Percentiles rank a stretch among this genome's conserved stretches.
Conservation (phyloP, 2,797 vertebrate genomes). For the Tolypeutes matacus region DNA sequence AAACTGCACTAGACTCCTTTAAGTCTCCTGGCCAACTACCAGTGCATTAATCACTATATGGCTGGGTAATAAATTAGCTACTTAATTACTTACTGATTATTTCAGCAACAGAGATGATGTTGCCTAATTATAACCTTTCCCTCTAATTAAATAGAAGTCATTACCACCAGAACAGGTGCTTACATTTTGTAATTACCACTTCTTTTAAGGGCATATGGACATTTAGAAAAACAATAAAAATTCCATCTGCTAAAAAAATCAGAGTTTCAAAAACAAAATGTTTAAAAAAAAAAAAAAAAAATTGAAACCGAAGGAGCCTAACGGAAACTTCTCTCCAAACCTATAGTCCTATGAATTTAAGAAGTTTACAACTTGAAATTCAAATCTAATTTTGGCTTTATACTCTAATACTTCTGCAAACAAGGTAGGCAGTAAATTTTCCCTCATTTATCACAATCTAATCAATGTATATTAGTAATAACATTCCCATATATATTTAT, state of each 20-base stretch:
- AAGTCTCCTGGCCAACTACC: conserved; percentile 32
- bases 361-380: not conserved
- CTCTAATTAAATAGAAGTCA: conserved; percentile 67
- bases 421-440: not conserved
- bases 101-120: conserved; percentile 67
- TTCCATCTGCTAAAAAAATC: conserved; percentile 82
- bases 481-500: not conserved
- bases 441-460: not conserved
- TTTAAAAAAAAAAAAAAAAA: conserved; percentile 60
- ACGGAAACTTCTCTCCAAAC: conserved; percentile 8
- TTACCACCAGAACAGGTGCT: conserved; percentile 85
- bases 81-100: conserved; percentile 87
- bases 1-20: not conserved
- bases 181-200: conserved; percentile 79
- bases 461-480: not conserved
- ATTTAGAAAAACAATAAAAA: conserved; percentile 82
- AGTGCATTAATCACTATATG: conserved; percentile 83
- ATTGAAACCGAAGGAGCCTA: conserved; percentile 59
- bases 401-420: not conserved
- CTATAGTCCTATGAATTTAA: not conserved
- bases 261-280: conserved; percentile 64
- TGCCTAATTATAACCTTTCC: conserved; percentile 36
- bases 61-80: conserved; percentile 82
- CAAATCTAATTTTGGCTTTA: accelerated
- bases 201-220: conserved; percentile 83